Percentiles rank a stretch among this genome's conserved stretches.
Evolutionary conservation across 2,113 vertebrate species (phyloP).

Genomic region (Dasyprocta punctata): DNA sequence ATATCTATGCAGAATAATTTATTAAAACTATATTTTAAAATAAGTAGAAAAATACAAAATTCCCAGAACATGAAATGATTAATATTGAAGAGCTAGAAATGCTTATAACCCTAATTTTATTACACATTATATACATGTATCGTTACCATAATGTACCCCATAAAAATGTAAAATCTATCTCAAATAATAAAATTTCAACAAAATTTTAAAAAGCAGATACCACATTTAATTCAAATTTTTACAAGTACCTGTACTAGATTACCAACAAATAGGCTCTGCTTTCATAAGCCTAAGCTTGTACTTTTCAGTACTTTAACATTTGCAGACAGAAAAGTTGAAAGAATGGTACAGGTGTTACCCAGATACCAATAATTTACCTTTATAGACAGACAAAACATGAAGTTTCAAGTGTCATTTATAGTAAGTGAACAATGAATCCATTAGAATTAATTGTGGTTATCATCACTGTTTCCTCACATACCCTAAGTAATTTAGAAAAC

Average conservation of each 20-base stretch:
- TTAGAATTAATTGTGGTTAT: background rate
- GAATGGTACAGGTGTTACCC: background rate
- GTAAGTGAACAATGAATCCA: background rate
- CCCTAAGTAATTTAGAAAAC: background rate
- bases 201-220: background rate
- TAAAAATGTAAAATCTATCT: background rate
- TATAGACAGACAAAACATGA: constrained; percentile 15
- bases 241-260: background rate
- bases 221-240: constrained; percentile 27
- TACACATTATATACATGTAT: background rate
- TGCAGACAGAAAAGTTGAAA: constrained; percentile 21
- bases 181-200: background rate
- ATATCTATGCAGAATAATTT: background rate
- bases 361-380: background rate
- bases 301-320: background rate
- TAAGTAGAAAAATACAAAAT: background rate
- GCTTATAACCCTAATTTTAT: background rate
- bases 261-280: background rate
- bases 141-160: background rate
- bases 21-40: background rate
- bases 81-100: background rate
- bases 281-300: background rate
- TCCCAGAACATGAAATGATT: background rate
- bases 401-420: background rate
- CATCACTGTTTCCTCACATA: constrained; percentile 16